Percentiles rank a stretch among this genome's conserved stretches.
These are phyloP conservation scores for Papilio helenus DNA, from an alignment of 1,140 invertebrate species.

Conservation along the genomic window DNA sequence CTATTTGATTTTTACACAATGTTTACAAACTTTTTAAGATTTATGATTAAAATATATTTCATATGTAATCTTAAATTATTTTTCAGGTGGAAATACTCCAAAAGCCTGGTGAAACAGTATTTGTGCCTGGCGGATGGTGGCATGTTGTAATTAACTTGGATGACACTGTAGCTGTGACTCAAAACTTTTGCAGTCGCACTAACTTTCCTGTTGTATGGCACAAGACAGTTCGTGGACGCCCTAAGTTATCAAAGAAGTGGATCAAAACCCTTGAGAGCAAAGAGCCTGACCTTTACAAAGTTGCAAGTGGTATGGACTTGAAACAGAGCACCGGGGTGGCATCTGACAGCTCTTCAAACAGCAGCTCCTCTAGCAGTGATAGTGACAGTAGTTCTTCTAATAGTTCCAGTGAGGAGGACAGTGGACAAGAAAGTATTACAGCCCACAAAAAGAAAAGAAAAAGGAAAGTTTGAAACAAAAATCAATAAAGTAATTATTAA, in stretches of 20 bases:
- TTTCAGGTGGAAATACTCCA: slow-evolving; percentile 97
- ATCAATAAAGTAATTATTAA: slow-evolving; percentile 44
- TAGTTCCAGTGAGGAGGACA: slow-evolving; percentile 86
- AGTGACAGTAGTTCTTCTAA: slow-evolving; percentile 86
- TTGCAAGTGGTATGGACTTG: slow-evolving; percentile 94
- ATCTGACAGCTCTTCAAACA: slow-evolving; percentile 96
- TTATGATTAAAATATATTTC: neutral
- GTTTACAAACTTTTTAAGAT: neutral
- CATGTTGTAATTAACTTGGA: slow-evolving; percentile 99
- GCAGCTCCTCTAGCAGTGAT: slow-evolving; percentile 91
- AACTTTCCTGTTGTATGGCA: slow-evolving; percentile 99
- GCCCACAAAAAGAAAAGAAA: slow-evolving; percentile 94
- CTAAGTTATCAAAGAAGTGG: slow-evolving; percentile 96
- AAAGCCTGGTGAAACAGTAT: slow-evolving; percentile 98
- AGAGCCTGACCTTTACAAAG: slow-evolving; percentile 91
- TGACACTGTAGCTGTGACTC: slow-evolving; percentile 97
- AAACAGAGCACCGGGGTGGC: slow-evolving; percentile 94
- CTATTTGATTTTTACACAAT: neutral
- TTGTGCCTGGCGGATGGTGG: slow-evolving; percentile 99
- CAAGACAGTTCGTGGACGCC: slow-evolving; percentile 97
- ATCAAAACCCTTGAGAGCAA: slow-evolving; percentile 87
- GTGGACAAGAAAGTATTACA: slow-evolving; percentile 93
- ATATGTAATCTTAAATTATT: slow-evolving; percentile 30
- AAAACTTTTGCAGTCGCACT: slow-evolving; percentile 98
- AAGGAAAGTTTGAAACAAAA: slow-evolving; percentile 74